phyloP scores from a whole-genome alignment of 2,113 vertebrate genomes.

The Pimephales promelas region DNA sequence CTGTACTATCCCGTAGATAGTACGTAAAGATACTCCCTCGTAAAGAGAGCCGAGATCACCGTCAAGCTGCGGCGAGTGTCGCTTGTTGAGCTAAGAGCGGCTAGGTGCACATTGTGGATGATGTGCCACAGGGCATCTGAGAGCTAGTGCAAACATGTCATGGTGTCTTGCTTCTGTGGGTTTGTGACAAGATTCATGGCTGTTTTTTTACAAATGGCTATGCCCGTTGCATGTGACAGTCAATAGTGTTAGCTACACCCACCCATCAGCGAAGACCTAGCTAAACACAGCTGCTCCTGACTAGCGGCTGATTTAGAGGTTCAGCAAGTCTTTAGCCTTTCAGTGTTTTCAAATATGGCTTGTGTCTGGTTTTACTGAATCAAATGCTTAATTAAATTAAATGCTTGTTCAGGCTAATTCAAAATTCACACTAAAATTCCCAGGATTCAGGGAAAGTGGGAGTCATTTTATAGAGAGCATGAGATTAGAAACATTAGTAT shows the following conservation, averaged over 20 bases:
- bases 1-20: slow-evolving; percentile 32
- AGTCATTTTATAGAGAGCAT: slow-evolving; percentile 22
- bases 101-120: slow-evolving; percentile 5
- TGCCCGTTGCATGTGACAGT: slow-evolving; percentile 15
- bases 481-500: not conserved
- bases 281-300: slow-evolving; percentile 18
- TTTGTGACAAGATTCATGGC: slow-evolving; percentile 29
- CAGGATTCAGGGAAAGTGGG: slow-evolving; percentile 9
- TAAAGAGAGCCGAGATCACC: slow-evolving; percentile 10
- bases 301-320: not conserved
- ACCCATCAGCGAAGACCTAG: not conserved
- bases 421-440: slow-evolving; percentile 9
- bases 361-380: not conserved
- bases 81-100: slow-evolving; percentile 14
- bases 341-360: not conserved
- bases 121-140: slow-evolving; percentile 16
- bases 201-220: slow-evolving; percentile 29
- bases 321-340: not conserved
- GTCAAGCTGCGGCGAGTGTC: not conserved
- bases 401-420: not conserved
- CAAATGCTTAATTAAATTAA: not conserved
- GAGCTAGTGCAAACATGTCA: slow-evolving; percentile 29
- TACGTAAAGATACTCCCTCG: too few species aligned
- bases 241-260: slow-evolving; percentile 16
- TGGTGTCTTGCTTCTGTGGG: slow-evolving; percentile 8